Conservation (phyloP, 2,888 invertebrate species). For the Timema cristinae region DNA sequence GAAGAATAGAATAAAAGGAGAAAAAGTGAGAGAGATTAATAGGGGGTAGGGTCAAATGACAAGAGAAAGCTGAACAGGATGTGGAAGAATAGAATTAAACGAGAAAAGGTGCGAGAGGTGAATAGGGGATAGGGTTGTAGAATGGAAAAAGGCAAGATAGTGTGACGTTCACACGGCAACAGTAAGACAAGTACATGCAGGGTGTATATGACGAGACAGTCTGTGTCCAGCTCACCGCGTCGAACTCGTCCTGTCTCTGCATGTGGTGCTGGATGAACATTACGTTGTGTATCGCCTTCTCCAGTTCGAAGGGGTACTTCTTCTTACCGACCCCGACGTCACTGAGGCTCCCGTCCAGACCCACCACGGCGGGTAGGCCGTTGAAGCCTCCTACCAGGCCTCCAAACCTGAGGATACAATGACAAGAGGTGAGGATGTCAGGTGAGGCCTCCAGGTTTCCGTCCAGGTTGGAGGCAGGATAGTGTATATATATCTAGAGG, state of each 20-base stretch:
- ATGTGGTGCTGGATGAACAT: constrained; percentile 95
- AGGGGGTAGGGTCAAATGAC: too few relatives aligned
- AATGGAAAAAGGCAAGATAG: too few relatives aligned
- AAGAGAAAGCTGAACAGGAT: too few relatives aligned
- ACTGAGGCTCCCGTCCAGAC: constrained; percentile 75
- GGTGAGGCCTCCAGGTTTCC: too few relatives aligned
- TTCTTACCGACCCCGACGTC: constrained; percentile 70
- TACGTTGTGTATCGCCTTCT: constrained; percentile 90
- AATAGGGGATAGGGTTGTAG: too few relatives aligned
- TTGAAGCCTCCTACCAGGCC: constrained; percentile 66
- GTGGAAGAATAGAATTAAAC: too few relatives aligned
- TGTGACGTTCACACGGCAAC: too few relatives aligned
- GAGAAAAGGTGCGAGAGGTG: too few relatives aligned
- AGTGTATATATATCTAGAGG: too few relatives aligned
- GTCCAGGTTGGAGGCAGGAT: background rate
- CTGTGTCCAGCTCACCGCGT: constrained; percentile 64
- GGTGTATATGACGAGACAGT: background rate
- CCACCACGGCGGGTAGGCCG: constrained; percentile 78
- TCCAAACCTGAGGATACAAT: background rate
- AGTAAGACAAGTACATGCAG: too few relatives aligned
- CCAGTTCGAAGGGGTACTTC: constrained; percentile 87
- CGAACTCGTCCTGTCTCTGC: constrained; percentile 90
- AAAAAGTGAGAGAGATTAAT: too few relatives aligned
- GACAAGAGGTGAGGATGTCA: background rate
- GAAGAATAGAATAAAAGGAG: too few relatives aligned